Evolutionary conservation across 2,113 vertebrate species (phyloP).

Genomic region (Pseudopipra pipra): DNA sequence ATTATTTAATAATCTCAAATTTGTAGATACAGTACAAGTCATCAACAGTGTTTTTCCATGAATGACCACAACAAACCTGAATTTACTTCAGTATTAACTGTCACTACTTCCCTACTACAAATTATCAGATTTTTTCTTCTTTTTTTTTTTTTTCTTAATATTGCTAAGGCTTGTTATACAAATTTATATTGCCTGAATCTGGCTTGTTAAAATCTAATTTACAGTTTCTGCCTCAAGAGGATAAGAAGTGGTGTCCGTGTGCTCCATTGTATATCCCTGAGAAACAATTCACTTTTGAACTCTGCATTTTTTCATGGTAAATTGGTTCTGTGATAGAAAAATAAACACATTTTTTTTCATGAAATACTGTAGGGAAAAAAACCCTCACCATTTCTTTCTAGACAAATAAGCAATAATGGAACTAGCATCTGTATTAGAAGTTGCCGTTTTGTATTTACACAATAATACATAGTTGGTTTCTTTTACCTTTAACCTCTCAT

Average conservation of each 20-base stretch:
- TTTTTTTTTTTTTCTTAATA: background rate
- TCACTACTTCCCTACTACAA: background rate
- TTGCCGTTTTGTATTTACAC: background rate
- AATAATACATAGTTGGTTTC: background rate
- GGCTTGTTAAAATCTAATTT: constrained; percentile 68
- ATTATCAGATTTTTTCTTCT: background rate
- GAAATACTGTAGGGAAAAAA: background rate
- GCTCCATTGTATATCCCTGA: constrained; percentile 33
- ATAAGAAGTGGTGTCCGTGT: constrained; percentile 30
- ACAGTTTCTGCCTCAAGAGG: constrained; percentile 54
- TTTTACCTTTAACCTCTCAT: background rate
- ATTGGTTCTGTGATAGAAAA: constrained; percentile 58
- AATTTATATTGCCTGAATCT: constrained; percentile 42
- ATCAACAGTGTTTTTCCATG: background rate
- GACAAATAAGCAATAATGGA: background rate
- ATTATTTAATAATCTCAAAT: background rate
- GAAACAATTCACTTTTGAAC: constrained; percentile 59
- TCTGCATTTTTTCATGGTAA: constrained; percentile 41
- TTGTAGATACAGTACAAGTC: background rate
- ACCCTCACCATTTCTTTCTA: background rate
- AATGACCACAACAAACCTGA: background rate
- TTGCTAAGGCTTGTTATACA: constrained; percentile 18
- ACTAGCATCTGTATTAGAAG: background rate
- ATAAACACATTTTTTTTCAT: constrained; percentile 54
- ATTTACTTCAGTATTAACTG: background rate